Percentiles rank a stretch among this genome's conserved stretches.
Conservation (phyloP, 2,888 invertebrate genomes). For the Craniophora ligustri region DNA sequence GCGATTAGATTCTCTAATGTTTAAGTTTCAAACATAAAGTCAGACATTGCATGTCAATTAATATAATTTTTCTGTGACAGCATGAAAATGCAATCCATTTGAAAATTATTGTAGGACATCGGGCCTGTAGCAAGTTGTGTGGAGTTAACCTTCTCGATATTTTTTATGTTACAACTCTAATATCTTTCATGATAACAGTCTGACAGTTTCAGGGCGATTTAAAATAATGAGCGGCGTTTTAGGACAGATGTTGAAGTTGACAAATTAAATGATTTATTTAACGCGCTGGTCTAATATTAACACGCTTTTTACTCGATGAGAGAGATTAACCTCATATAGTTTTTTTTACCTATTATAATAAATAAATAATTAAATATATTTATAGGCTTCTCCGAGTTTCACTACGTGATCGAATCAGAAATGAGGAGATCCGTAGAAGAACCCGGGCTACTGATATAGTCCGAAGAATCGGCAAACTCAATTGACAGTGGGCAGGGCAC, state of each 20-base stretch:
- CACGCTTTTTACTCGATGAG: slow-evolving; percentile 6
- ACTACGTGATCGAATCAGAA: too few species aligned
- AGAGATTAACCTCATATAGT: not conserved
- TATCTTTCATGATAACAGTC: slow-evolving; percentile 32
- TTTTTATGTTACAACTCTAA: slow-evolving; percentile 1
- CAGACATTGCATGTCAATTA: not conserved
- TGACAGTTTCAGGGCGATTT: slow-evolving; percentile 37
- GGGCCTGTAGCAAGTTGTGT: not conserved
- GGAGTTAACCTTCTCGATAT: not conserved
- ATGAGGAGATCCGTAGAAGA: too few species aligned
- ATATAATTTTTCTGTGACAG: too few species aligned
- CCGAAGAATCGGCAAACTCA: too few species aligned
- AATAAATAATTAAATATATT: too few species aligned
- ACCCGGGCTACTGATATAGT: too few species aligned
- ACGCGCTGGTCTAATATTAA: slow-evolving; percentile 5
- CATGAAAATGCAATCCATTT: too few species aligned
- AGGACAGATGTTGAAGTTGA: slow-evolving; percentile 10
- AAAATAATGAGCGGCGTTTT: slow-evolving; percentile 21
- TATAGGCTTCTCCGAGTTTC: too few species aligned
- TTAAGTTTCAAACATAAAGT: not conserved
- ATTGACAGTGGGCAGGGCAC: too few species aligned
- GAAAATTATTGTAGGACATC: not conserved
- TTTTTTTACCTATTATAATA: too few species aligned
- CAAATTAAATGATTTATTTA: slow-evolving; percentile 27
- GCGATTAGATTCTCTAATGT: not conserved